phyloP scores from a whole-genome alignment of 2,797 vertebrate species.

The Propithecus perrieri region DNA sequence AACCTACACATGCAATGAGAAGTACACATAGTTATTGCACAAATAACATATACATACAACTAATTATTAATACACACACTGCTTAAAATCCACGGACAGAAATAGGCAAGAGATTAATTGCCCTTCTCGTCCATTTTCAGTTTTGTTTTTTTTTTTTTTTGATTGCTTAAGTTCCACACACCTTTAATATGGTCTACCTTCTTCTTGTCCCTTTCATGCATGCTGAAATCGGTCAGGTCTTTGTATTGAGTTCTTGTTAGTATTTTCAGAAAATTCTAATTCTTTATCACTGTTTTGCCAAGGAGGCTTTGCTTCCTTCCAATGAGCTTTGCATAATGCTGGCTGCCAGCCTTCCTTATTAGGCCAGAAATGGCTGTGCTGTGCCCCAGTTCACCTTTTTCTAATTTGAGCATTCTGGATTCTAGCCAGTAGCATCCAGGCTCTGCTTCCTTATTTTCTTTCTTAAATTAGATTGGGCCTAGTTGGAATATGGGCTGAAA shows the following conservation, averaged over 20 bases:
- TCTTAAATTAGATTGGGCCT: background rate
- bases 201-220: background rate
- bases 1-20: background rate
- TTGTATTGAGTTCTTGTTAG: constrained; percentile 32
- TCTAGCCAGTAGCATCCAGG: constrained; percentile 14
- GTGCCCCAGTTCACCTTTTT: background rate
- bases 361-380: constrained; percentile 13
- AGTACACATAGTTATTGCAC: background rate
- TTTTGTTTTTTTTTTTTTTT: background rate
- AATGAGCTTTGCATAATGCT: constrained; percentile 53
- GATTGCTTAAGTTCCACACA: background rate
- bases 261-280: constrained; percentile 66
- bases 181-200: background rate
- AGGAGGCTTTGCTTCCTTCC: constrained; percentile 52
- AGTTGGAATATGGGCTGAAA: background rate
- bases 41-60: background rate
- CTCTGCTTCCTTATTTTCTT: background rate
- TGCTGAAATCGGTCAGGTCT: background rate
- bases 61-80: background rate
- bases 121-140: background rate
- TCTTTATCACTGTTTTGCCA: constrained; percentile 56
- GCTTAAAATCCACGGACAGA: background rate
- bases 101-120: background rate
- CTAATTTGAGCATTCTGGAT: constrained; percentile 35
- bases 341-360: constrained; percentile 43